A percentile compares a stretch with the other conserved stretches of the same genome.
These are phyloP conservation scores for Pseudomyrmex flavicornis DNA, from an alignment of 1,140 invertebrate genomes.

Conservation along the genomic window DNA sequence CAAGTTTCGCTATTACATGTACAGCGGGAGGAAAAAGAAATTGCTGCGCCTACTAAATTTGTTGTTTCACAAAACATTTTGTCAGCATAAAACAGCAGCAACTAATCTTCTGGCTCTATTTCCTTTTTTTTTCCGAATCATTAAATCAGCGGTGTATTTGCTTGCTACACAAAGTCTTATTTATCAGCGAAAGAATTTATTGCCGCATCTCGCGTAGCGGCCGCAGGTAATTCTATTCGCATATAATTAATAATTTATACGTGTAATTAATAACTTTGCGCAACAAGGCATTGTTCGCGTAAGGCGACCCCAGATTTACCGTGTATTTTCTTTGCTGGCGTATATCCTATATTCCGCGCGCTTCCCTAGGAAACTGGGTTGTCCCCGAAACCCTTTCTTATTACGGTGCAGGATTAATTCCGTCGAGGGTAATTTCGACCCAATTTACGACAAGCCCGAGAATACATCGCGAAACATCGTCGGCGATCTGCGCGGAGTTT, in stretches of 20 bases:
- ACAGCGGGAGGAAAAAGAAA: no score
- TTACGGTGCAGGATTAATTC: conserved; percentile 4
- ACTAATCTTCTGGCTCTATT: no score
- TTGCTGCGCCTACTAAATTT: no score
- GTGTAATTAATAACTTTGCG: no score
- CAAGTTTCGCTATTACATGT: no score
- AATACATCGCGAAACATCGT: conserved; percentile 22
- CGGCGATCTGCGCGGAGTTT: neutral
- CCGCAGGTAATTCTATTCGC: no score
- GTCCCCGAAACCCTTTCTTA: neutral
- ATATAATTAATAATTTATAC: neutral
- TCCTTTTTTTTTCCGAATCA: neutral
- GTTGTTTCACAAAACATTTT: no score
- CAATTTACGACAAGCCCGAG: conserved; percentile 16
- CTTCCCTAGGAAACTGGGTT: neutral
- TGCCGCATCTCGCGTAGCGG: neutral
- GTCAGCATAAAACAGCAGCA: no score
- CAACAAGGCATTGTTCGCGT: no score
- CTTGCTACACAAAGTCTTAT: neutral
- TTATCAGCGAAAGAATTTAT: neutral
- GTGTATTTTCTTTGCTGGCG: neutral
- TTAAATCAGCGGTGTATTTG: neutral
- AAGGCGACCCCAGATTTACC: neutral
- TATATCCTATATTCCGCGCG: neutral
- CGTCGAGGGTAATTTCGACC: neutral